Base-by-base conservation (phyloP, 2,888 invertebrate genomes). In the Alloplasta piceator region DNA sequence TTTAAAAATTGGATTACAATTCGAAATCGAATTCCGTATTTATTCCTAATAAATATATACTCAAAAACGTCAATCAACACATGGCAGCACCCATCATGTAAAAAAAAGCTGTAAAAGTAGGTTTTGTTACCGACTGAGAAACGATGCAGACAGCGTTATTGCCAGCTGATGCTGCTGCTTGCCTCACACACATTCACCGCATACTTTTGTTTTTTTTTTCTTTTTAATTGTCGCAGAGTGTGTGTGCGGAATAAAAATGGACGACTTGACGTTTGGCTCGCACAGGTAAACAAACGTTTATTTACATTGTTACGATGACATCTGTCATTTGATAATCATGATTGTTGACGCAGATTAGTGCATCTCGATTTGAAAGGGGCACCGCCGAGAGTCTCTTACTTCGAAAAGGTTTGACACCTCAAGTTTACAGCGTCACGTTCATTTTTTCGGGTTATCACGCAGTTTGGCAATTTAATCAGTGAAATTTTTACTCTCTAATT, bases 361-460 rank as follows among this genome's bases (percentile, higher is more conserved):
- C 96, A 96, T 91, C 92, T 96, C 83, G 96, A 96, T 92, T 90
- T 96, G 76, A 96, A 96, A 92, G 96, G 96, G 61, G 96, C 96
- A 41, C 95, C 96, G 5, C 95, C 95, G 50, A 95, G 94, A 88
- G 90, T 95, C 5, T 91, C 91, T 64, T 95, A 93, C 87, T 93
- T 94, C 64, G 93, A 94, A 91, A 94, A 94, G 92, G 94, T 92
- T 85, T 82, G 83, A 82, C 38, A 26, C 3, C 26, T 26, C 26
- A 26, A 26, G 26, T 26, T 26, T 26, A 26, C 1, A 26, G 26
- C 26, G 3, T 26, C 1, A 26, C 26, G 26, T 26, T 26, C 1
- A 26, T 26, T 26, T 26, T 26, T 26, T 26, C 26, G 26, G 3
- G 26, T 26, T 26, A 26, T 26, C 26, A 3, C 26, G 26, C 26